Evolutionary conservation across 2,888 invertebrate genomes (phyloP), one percentile per base, ranked within the genome.

Genomic region (Meghimatium bilineatum): DNA sequence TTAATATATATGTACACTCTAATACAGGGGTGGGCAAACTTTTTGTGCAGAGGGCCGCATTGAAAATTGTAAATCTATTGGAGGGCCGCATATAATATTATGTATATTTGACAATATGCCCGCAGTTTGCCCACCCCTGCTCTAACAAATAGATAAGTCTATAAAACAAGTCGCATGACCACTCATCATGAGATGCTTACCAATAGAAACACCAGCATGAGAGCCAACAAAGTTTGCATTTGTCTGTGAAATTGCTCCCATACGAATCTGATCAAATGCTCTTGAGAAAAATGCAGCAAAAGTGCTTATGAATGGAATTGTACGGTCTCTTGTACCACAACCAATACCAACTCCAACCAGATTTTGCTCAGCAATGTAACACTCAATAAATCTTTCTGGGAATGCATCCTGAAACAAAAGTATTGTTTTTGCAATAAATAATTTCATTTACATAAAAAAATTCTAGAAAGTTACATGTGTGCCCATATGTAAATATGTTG

Each of bases 311-410:
- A 99, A 99, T 0, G 98, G 96, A 77, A 99, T 96, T 12, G 97
- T 96, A 86, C 99, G 96, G 93, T 97, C 96, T 87, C 99, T 95
- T 93, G 98, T 98, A 32, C 97, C 97, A 82, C 97, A 97, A 38
- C 99, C 99, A 89, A 98, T 97, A 0, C 97, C 99, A 85, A 98
- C 98, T 36, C 93, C 98, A 86, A 97, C 98, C 92, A 99, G 94
- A 95, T 98, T 99, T 95, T 99, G 99, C 93, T 99, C 99, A 85
- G 99, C 99, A 92, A 99, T 99, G 95, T 97, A 99, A 93, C 99
- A 99, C 94, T 99, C 99, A 89, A 99, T 96, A 94, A 97, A 98
- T 88, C 97, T 96, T 80, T 95, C 95, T 1, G 96, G 95, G 86
- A 92, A 83, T 29, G 78, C 72, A 83, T 83, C 83, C 83, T 83